phyloP scores from a whole-genome alignment of 2,113 vertebrate genomes.

The Cephalopterus ornatus region DNA sequence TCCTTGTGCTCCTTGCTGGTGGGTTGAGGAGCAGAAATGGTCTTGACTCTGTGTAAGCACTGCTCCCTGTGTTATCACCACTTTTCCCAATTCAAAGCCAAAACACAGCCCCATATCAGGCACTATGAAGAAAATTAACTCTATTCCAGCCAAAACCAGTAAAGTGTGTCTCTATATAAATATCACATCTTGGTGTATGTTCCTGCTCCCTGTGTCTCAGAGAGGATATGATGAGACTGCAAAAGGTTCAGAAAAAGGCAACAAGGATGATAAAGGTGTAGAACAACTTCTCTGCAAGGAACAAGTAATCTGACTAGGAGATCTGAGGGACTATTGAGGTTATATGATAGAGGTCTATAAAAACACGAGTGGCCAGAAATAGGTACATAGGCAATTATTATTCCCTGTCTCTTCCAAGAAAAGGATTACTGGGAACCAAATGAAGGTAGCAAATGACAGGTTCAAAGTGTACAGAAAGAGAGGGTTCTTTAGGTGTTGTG shows the following conservation, averaged over 20 bases:
- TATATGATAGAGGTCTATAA: background rate
- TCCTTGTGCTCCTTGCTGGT: background rate
- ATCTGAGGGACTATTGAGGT: background rate
- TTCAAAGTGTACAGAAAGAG: background rate
- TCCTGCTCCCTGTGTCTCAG: background rate
- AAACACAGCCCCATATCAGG: background rate
- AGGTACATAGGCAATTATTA: background rate
- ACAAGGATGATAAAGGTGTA: background rate
- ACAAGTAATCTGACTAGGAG: background rate
- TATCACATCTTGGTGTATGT: background rate
- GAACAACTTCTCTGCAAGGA: background rate
- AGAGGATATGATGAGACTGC: background rate
- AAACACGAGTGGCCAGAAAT: background rate
- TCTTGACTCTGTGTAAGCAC: background rate
- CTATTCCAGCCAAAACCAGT: background rate
- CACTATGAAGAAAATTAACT: background rate
- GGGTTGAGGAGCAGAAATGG: background rate
- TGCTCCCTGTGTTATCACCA: background rate
- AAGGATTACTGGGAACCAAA: background rate
- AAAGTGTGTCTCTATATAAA: background rate
- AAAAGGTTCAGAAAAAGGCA: background rate
- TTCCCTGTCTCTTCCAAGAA: background rate
- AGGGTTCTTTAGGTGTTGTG: background rate
- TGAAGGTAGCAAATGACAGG: background rate
- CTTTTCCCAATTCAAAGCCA: background rate